Evolutionary conservation across 2,888 invertebrate species (phyloP), one percentile per base, ranked within the genome.

Genomic region (Lasius fuliginosus): DNA sequence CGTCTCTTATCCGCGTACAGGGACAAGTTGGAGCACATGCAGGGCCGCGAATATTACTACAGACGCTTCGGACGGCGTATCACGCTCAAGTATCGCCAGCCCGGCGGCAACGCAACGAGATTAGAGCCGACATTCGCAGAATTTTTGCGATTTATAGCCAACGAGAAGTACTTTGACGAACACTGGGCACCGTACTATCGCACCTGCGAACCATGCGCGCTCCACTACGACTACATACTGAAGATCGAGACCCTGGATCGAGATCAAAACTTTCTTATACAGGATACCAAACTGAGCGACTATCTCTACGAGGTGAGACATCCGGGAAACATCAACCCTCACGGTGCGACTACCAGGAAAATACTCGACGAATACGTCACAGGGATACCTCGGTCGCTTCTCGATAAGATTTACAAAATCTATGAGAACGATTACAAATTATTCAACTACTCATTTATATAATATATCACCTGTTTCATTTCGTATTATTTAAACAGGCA

Each of bases 1-100:
- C 93, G 96, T 62, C 89, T 96, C 11, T 90, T 96, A 46, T 96
- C 96, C 23, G 96, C 96, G 0, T 96, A 95, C 85, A 93, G 95
- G 84, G 96, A 96, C 88, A 96, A 96, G 92, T 94, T 96, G 85
- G 95, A 94, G 73, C 87, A 92, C 53, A 92, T 92, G 73, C 88
- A 91, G 83, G 92, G 92, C 33, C 90, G 92, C 81, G 92, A 94
- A 84, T 95, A 94, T 85, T 95, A 95, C 83, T 94, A 94, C 73
- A 91, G 89, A 87, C 90, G 91, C 77, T 95, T 92, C 83, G 94
- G 94, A 46, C 90, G 92, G 11, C 92, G 93, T n/a, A 95, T 95
- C 74, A 89, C 90, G 9, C 88, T 91, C 42, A 92, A 89, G 82
- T 94, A 94, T 86, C 91, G 93, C 40, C 56, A 83, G 30, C 82